Percentiles rank a stretch among this genome's conserved stretches.
phyloP scores from a whole-genome alignment of 2,113 vertebrate species.

The Rhinichthys klamathensis region DNA sequence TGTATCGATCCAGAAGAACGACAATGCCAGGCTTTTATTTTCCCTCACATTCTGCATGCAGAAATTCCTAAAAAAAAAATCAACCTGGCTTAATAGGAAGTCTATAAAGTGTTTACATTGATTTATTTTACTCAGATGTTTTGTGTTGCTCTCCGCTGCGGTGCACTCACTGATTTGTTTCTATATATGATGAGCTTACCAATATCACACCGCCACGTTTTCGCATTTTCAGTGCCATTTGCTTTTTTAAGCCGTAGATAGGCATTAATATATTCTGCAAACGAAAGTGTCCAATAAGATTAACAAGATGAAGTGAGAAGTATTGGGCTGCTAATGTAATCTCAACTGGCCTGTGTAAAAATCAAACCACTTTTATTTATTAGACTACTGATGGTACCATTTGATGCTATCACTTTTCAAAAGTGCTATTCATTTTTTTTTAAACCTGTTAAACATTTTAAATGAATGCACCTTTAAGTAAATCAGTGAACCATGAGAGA shows the following conservation, averaged over 20 bases:
- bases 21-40: neutral
- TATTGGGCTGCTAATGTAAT: neutral
- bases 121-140: neutral
- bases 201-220: neutral
- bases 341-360: neutral
- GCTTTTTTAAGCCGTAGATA: neutral
- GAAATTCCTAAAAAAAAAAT: neutral
- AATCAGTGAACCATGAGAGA: neutral
- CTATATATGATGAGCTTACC: neutral
- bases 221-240: neutral
- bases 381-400: neutral
- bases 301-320: neutral
- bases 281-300: neutral
- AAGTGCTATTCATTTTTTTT: neutral
- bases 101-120: neutral
- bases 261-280: neutral
- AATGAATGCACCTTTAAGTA: neutral
- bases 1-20: constrained; percentile 36
- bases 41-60: neutral
- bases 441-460: neutral
- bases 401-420: neutral
- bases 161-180: neutral
- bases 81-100: neutral
- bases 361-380: neutral
- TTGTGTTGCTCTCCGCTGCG: neutral